Evolutionary conservation across 2,113 vertebrate genomes (phyloP), one percentile per base, ranked within the genome.

Genomic region (Elephas maximus): DNA sequence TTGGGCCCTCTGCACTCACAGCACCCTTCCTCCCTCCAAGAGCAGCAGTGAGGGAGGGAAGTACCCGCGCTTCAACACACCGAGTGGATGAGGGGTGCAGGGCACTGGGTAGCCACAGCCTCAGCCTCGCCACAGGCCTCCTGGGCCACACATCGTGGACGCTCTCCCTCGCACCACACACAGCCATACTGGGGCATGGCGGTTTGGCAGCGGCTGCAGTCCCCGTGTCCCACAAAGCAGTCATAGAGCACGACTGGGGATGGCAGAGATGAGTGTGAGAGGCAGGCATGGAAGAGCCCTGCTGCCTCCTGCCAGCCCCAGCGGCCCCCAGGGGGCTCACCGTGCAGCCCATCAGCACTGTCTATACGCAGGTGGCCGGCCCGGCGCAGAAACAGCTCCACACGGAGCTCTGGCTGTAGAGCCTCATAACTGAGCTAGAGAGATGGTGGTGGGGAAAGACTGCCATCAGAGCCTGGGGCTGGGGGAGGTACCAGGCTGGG

Each of bases 161-260:
- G 98, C 21, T 97, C 96, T 4, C 99, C 99, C 4, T 99, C 99
- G 37, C 99, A 99, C 99, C 99, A 99, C 98, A 99, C 99, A 24
- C 99, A 99, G 86, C 98, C 98, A 4, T 99, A 99, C 93, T 99
- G 99, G 2, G 98, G 98, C 88, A 98, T 98, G 8, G 99, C 99
- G 0, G 99, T 99, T 79, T 99, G 99, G 98, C 99, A 99, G 97
- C 98, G 99, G 98, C 99, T 99, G 93, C 99, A 99, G 98, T 99
- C 99, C 0, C 98, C 98, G 0, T 99, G 99, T 65, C 99, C 99
- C 98, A 99, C 99, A 0, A 99, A 99, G 97, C 99, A 99, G 98
- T 99, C 99, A 94, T 99, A 99, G 88, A 99, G 98, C 4, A 99
- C 99, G 98, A 99, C 99, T 99, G 98, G 23, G 77, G 90, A 91